Conservation (phyloP, 2,797 vertebrate genomes). For the Mareca penelope region DNA sequence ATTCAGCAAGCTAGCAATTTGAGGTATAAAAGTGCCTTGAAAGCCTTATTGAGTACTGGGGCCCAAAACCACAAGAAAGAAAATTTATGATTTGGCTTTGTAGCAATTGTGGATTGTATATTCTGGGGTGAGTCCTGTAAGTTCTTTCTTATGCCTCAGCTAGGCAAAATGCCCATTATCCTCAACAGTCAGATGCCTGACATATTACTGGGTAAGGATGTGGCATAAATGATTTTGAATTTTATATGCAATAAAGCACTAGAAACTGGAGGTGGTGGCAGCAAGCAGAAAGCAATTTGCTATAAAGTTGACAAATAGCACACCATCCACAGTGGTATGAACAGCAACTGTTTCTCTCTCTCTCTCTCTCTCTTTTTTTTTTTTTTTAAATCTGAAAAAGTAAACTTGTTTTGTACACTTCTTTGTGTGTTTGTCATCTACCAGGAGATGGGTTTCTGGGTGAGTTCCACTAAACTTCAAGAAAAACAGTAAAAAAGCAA, state of each 20-base stretch:
- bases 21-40: neutral
- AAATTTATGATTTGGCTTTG: neutral
- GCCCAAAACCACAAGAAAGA: conserved; percentile 14
- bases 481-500: neutral
- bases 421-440: neutral
- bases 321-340: neutral
- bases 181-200: conserved; percentile 2
- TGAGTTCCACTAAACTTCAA: neutral
- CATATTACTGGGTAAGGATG: conserved; percentile 11
- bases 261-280: conserved; percentile 35
- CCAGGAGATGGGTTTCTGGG: neutral
- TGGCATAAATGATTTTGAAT: conserved; percentile 13
- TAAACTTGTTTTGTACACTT: neutral
- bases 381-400: neutral
- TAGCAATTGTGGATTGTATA: neutral
- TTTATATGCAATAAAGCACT: conserved; percentile 26
- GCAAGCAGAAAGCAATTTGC: conserved; percentile 20
- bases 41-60: neutral
- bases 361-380: too few species aligned
- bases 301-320: neutral
- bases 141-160: conserved; percentile 12
- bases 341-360: neutral
- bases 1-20: neutral
- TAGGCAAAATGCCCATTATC: neutral
- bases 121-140: neutral